Percentiles rank a stretch among this genome's conserved stretches.
Evolutionary conservation across 2,797 vertebrate species (phyloP).

Genomic region (Delichon dasypus): DNA sequence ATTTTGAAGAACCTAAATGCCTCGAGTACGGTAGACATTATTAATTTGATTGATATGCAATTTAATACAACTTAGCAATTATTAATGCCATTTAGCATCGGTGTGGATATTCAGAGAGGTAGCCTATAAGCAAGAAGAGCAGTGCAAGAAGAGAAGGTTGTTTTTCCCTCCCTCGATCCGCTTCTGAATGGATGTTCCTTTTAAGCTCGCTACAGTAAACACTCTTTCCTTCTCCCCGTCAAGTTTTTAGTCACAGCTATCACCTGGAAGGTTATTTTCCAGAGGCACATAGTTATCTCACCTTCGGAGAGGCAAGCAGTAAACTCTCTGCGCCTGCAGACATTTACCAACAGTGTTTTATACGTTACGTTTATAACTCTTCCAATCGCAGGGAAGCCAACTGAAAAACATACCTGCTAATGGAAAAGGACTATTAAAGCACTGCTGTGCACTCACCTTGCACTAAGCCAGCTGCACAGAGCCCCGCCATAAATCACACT

Average conservation of each 20-base stretch:
- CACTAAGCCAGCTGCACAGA: constrained; percentile 18
- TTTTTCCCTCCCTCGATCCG: background rate
- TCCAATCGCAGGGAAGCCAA: constrained; percentile 31
- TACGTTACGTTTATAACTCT: constrained; percentile 17
- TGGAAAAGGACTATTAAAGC: constrained; percentile 53
- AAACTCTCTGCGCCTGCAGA: constrained; percentile 20
- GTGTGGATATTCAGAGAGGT: background rate
- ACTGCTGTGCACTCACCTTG: background rate
- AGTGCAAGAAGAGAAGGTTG: background rate
- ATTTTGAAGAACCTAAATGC: constrained; percentile 65
- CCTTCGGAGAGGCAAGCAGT: constrained; percentile 29
- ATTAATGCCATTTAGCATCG: constrained; percentile 50
- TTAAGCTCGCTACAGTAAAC: constrained; percentile 15
- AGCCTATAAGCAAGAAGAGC: background rate
- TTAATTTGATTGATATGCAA: constrained; percentile 73
- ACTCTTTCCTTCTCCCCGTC: background rate
- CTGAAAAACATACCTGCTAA: constrained; percentile 60
- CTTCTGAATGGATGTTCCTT: background rate
- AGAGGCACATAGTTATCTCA: constrained; percentile 25
- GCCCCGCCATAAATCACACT: background rate
- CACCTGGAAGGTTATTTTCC: constrained; percentile 45
- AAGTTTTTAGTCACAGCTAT: constrained; percentile 32
- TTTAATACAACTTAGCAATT: constrained; percentile 68
- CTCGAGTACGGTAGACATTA: constrained; percentile 64
- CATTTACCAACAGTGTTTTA: constrained; percentile 44